A percentile compares a stretch with the other conserved stretches of the same genome.
Conservation (phyloP, 2,797 vertebrate species). For the Sebastes taczanowskii region DNA sequence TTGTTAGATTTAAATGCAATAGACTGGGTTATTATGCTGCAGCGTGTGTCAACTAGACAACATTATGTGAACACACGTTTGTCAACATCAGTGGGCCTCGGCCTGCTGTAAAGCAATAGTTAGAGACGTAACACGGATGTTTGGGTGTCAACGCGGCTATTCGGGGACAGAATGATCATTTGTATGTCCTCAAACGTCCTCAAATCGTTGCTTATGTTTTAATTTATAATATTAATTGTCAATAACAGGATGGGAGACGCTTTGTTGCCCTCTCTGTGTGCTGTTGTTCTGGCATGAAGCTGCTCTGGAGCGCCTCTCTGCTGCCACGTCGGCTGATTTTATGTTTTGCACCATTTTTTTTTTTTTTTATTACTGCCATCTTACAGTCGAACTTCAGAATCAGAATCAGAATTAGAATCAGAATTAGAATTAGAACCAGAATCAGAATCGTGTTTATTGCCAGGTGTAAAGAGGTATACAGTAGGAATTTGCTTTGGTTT, state of each 20-base stretch:
- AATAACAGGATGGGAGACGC: neutral
- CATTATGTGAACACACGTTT: neutral
- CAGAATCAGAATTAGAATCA: too few relatives aligned
- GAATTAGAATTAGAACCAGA: too few relatives aligned
- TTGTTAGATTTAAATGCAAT: fast-evolving
- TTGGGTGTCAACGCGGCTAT: fast-evolving
- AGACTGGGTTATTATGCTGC: neutral
- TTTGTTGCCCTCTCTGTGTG: neutral
- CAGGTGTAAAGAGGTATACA: too few relatives aligned
- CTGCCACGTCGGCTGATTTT: conserved; percentile 74
- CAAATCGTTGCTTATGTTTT: too few relatives aligned
- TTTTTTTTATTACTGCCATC: neutral
- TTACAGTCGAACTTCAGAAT: neutral
- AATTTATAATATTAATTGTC: neutral
- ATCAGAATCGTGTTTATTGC: too few relatives aligned
- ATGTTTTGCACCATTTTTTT: neutral
- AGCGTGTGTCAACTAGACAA: neutral
- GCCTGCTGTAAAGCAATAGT: neutral
- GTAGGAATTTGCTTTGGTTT: too few relatives aligned
- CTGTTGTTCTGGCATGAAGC: neutral
- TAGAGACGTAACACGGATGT: too few relatives aligned
- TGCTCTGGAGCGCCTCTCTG: conserved; percentile 64
- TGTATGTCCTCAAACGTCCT: neutral
- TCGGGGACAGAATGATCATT: fast-evolving
- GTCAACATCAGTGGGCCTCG: neutral